These are phyloP conservation scores for Furcula furcula DNA, from an alignment of 2,888 invertebrate genomes.

Conservation along the genomic window DNA sequence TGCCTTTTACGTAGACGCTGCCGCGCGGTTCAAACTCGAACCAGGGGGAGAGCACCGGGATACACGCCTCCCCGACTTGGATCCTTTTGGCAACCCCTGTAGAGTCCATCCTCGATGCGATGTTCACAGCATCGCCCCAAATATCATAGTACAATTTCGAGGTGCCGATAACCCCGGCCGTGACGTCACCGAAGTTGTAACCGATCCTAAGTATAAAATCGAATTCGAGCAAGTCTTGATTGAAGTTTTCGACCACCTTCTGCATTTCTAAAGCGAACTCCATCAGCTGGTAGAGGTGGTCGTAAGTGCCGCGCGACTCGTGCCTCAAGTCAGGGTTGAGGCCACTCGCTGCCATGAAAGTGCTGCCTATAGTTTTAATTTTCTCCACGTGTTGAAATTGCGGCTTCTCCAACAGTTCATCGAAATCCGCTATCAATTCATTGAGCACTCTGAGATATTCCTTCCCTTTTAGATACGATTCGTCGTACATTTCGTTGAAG, in stretches of 20 bases:
- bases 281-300: slow-evolving; percentile 93
- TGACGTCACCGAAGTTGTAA: slow-evolving; percentile 97
- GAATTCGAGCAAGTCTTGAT: slow-evolving; percentile 94
- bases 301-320: slow-evolving; percentile 85
- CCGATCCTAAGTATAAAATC: slow-evolving; percentile 93
- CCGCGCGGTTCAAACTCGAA: slow-evolving; percentile 97
- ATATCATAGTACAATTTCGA: slow-evolving; percentile 98
- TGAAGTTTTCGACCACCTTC: slow-evolving; percentile 92
- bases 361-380: slow-evolving; percentile 98
- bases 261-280: slow-evolving; percentile 97
- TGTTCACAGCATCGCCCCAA: slow-evolving; percentile 99
- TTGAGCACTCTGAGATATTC: slow-evolving; percentile 97
- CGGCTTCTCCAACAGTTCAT: slow-evolving; percentile 91
- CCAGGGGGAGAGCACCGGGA: slow-evolving; percentile 84
- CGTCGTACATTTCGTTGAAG: slow-evolving; percentile 99
- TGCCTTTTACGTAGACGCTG: slow-evolving; percentile 97
- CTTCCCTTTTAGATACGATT: slow-evolving; percentile 96
- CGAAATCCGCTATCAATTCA: slow-evolving; percentile 97
- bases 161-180: slow-evolving; percentile 97
- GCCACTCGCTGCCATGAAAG: slow-evolving; percentile 99
- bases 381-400: slow-evolving; percentile 96
- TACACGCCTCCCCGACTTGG: slow-evolving; percentile 90
- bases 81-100: slow-evolving; percentile 94
- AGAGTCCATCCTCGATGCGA: slow-evolving; percentile 98
- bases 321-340: slow-evolving; percentile 90